phyloP scores from a whole-genome alignment of 2,113 vertebrate species.

The Chlamydotis undulata region DNA sequence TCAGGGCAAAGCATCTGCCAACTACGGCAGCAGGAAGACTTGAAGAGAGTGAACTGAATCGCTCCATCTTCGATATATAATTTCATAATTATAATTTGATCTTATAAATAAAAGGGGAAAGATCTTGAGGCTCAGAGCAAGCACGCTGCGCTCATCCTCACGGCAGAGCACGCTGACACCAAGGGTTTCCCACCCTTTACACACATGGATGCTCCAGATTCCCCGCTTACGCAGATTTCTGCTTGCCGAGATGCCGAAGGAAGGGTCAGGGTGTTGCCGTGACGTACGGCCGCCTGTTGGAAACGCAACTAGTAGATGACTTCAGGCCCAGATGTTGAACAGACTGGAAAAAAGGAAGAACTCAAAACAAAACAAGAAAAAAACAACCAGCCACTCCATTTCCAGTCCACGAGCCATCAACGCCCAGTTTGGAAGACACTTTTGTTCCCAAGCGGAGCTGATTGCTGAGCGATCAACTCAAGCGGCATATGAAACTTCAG shows the following conservation, averaged over 20 bases:
- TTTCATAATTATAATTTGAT: not conserved
- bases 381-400: not conserved
- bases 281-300: not conserved
- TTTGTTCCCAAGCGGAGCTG: not conserved
- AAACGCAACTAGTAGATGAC: not conserved
- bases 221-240: not conserved
- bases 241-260: not conserved
- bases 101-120: not conserved
- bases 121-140: not conserved
- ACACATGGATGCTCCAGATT: not conserved
- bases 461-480: not conserved
- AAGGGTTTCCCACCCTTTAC: not conserved
- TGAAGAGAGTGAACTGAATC: not conserved
- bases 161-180: fast-evolving
- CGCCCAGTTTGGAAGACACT: fast-evolving
- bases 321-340: constrained; percentile 12
- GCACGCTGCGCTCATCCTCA: fast-evolving
- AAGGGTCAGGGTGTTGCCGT: not conserved
- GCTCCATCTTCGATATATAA: not conserved
- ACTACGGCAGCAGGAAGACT: not conserved
- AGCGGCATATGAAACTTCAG: fast-evolving
- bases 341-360: constrained; percentile 1
- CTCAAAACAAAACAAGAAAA: not conserved
- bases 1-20: constrained; percentile 22
- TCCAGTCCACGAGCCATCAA: not conserved